A percentile compares a stretch with the other conserved stretches of the same genome.
Conservation (phyloP, 2,888 invertebrate species). For the Tetragonisca angustula region DNA sequence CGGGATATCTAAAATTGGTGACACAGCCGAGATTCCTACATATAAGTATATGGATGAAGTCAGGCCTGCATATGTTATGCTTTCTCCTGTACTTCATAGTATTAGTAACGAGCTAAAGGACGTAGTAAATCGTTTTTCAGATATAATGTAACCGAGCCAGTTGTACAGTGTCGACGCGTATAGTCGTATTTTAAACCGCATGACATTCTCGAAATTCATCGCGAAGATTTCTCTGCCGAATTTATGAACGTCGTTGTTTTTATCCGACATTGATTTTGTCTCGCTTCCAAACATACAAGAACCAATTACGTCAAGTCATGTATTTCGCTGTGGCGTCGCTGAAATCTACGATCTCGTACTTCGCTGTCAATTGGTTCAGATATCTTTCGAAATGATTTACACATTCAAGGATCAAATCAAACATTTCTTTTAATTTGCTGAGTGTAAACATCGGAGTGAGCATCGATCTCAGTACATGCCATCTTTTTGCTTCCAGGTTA, state of each 20-base stretch:
- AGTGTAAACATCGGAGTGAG: slow-evolving; percentile 85
- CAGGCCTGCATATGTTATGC: slow-evolving; percentile 81
- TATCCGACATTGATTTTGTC: slow-evolving; percentile 76
- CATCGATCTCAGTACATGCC: too few species aligned
- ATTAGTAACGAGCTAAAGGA: slow-evolving; percentile 79
- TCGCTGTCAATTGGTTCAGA: slow-evolving; percentile 76
- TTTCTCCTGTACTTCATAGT: slow-evolving; percentile 80
- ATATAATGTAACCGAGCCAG: slow-evolving; percentile 52
- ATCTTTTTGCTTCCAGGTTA: slow-evolving; percentile 82
- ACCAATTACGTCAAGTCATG: slow-evolving; percentile 83
- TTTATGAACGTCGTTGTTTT: slow-evolving; percentile 79
- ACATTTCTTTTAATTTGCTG: slow-evolving; percentile 85
- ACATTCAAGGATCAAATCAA: slow-evolving; percentile 84
- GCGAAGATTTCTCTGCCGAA: slow-evolving; percentile 77
- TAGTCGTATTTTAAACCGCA: slow-evolving; percentile 48
- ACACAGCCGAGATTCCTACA: too few species aligned
- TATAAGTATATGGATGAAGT: slow-evolving; percentile 83
- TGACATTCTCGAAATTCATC: slow-evolving; percentile 22
- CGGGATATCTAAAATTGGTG: too few species aligned
- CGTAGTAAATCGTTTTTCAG: slow-evolving; percentile 69
- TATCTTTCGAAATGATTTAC: slow-evolving; percentile 82
- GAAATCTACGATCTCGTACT: slow-evolving; percentile 59
- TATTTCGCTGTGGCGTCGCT: slow-evolving; percentile 79
- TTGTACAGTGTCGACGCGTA: slow-evolving; percentile 65
- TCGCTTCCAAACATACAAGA: slow-evolving; percentile 83